phyloP scores from a whole-genome alignment of 2,797 vertebrate species.

The Myiotriccus ornatus region DNA sequence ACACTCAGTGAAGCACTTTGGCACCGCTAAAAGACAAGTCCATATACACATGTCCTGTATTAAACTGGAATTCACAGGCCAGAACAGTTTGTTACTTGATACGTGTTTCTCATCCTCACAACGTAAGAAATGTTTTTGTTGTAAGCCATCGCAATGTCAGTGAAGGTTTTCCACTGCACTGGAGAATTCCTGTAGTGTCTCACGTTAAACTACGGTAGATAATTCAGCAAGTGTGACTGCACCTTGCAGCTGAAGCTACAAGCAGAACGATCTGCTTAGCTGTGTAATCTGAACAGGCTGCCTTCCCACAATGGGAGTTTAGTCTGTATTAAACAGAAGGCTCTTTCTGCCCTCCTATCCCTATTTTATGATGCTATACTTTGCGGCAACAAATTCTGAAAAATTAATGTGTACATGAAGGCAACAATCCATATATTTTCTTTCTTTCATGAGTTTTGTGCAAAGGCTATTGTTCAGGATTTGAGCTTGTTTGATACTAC shows the following conservation, averaged over 20 bases:
- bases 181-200: background rate
- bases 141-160: background rate
- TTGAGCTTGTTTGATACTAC: background rate
- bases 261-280: background rate
- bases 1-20: background rate
- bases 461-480: background rate
- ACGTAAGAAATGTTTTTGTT: background rate
- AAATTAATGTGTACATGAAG: background rate
- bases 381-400: background rate
- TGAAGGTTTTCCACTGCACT: background rate
- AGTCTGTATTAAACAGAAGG: background rate
- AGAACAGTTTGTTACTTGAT: background rate
- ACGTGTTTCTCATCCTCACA: background rate
- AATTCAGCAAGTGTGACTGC: background rate
- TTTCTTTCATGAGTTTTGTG: background rate
- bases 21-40: background rate
- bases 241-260: background rate
- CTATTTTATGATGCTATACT: background rate
- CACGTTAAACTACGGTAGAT: accelerated
- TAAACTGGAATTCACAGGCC: background rate
- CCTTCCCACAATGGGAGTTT: background rate
- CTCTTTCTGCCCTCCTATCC: background rate
- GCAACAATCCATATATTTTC: background rate
- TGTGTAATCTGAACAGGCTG: background rate
- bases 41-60: background rate